Base-by-base conservation (phyloP, 2,888 invertebrate genomes). In the Stenodema calcarata region DNA sequence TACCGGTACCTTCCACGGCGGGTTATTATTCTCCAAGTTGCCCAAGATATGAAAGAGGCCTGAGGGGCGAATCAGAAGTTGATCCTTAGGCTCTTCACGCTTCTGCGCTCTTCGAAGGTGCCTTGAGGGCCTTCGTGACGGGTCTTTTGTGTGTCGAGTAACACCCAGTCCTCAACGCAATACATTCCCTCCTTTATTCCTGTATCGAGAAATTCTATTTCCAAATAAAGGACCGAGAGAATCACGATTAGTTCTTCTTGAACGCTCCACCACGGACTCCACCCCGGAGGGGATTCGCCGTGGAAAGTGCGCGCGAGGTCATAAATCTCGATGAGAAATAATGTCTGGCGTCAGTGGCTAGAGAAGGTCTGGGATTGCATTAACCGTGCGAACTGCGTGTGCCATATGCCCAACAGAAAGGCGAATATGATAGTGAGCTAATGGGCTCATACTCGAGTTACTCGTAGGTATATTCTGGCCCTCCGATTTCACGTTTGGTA, bases 111-210 rank as follows among this genome's bases (percentile, higher is more conserved):
- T 27, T 30, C 54, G 16, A 54, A 28, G 16, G 9, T 62, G 41
- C 28, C 81, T 69, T 1, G 69, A 54, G 82, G 82, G 41, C 42
- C 9, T 82, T 82, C 82, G 82, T 82, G 82, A 82, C 82, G 62
- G 80, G 27, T 78, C 82, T 81, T 81, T 82, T 82, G 82, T 69
- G 23, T n/a, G n/a, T 81, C 30, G 28, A 79, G 42, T 23, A 14
- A 9, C 41, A 6, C 79, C 27, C 79, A 47, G 47, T 2, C 70
- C 27, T 30, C 14, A 2, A 35, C 7, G 35, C 35, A 35, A 70
- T 27, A 27, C 73, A 23, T 12, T 35, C 73, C 73, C 54, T 3
- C 23, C 62, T 23, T 4, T n/a, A 23, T 47, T 23, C 23, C 62
- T 62, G 4, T 62, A 62, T 62, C 62, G 41, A 73, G 18, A 73